A percentile compares a stretch with the other conserved stretches of the same genome.
Evolutionary conservation across 2,888 invertebrate species (phyloP).

Genomic region (Stegophylla sp.): DNA sequence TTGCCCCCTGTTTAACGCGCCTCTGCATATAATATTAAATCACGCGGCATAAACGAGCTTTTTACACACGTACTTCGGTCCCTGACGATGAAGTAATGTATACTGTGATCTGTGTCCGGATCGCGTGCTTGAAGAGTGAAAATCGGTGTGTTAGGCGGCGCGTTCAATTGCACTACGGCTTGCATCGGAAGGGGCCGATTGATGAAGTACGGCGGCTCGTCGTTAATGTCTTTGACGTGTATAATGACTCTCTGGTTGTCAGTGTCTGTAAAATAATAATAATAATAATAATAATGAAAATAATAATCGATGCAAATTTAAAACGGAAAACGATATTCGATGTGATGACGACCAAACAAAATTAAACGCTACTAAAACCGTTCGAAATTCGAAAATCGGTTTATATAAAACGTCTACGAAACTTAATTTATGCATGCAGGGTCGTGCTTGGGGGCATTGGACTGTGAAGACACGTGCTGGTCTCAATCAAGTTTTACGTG

Average conservation of each 20-base stretch:
- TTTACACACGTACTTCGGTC: slow-evolving; percentile 74
- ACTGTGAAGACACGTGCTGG: no score
- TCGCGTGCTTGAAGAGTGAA: slow-evolving; percentile 97
- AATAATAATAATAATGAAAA: background rate
- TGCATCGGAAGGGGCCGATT: slow-evolving; percentile 97
- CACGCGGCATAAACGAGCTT: no score
- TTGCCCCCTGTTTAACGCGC: no score
- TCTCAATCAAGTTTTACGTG: no score
- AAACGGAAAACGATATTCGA: background rate
- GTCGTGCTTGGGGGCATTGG: no score
- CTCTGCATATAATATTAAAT: no score
- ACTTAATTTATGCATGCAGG: no score
- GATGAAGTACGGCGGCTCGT: slow-evolving; percentile 96
- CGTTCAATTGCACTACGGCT: slow-evolving; percentile 94
- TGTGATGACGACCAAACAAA: background rate
- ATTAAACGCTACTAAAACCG: background rate
- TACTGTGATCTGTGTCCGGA: slow-evolving; percentile 94
- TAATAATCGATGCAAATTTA: no score
- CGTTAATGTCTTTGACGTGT: slow-evolving; percentile 93
- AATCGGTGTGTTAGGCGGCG: slow-evolving; percentile 92
- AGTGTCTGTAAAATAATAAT: slow-evolving; percentile 73
- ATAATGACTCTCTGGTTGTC: slow-evolving; percentile 95
- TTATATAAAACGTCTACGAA: background rate
- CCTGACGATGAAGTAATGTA: slow-evolving; percentile 93
- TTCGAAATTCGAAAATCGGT: background rate